Evolutionary conservation across 1,140 invertebrate species (phyloP).

Genomic region (Zophobas morio): DNA sequence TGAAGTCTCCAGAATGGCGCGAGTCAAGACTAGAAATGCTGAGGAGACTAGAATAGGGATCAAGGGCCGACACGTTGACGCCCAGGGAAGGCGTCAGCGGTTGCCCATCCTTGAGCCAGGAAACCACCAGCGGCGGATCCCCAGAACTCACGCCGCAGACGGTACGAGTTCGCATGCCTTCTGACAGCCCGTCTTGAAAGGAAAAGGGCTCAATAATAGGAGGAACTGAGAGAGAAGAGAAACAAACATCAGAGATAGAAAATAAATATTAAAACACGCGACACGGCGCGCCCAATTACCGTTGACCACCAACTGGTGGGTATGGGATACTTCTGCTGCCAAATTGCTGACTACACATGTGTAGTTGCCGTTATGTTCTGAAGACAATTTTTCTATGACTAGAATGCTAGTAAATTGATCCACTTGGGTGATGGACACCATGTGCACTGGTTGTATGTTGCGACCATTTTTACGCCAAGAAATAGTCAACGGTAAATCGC

Average conservation of each 20-base stretch:
- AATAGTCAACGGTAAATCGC: constrained; percentile 83
- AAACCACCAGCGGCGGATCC: constrained; percentile 81
- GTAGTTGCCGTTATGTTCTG: constrained; percentile 84
- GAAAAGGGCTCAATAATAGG: constrained; percentile 88
- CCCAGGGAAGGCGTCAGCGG: constrained; percentile 75
- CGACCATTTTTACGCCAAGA: constrained; percentile 84
- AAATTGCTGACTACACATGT: constrained; percentile 81
- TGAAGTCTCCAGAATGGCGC: constrained; percentile 85
- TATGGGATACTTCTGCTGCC: constrained; percentile 81
- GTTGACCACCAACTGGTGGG: constrained; percentile 83
- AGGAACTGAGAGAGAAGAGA: constrained; percentile 82
- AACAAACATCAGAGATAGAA: constrained; percentile 75
- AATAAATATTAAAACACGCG: constrained; percentile 66
- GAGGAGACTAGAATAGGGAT: constrained; percentile 82
- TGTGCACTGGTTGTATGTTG: constrained; percentile 74
- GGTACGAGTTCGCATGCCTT: constrained; percentile 87
- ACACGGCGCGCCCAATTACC: constrained; percentile 76
- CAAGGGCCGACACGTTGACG: constrained; percentile 80
- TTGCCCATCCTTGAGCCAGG: constrained; percentile 85
- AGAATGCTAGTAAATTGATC: constrained; percentile 85
- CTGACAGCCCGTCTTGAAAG: constrained; percentile 85
- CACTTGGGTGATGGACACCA: constrained; percentile 79
- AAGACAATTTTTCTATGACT: constrained; percentile 83
- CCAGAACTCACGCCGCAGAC: constrained; percentile 89
- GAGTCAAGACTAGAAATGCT: constrained; percentile 83